phyloP scores from a whole-genome alignment of 2,888 invertebrate species.

The Tetragnatha montana region DNA sequence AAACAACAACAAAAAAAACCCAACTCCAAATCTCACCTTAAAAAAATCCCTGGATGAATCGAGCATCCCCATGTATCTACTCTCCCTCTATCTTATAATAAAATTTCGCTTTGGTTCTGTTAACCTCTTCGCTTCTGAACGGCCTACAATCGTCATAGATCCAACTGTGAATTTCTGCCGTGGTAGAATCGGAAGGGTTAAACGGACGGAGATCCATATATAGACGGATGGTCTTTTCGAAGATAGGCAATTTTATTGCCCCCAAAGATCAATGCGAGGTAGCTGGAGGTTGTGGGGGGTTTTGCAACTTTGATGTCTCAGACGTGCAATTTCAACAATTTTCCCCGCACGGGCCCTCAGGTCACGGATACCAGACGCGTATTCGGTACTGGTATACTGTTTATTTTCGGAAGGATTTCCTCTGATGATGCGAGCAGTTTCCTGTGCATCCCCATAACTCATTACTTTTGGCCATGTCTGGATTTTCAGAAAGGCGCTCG shows the following conservation, averaged over 20 bases:
- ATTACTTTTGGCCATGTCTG: neutral
- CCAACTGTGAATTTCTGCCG: no score
- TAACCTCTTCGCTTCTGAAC: neutral
- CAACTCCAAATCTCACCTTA: neutral
- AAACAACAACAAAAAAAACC: neutral
- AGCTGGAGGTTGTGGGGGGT: constrained; percentile 19
- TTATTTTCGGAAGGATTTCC: constrained; percentile 27
- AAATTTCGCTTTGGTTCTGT: neutral
- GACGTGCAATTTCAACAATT: constrained; percentile 37
- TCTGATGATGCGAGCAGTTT: neutral
- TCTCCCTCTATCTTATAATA: neutral
- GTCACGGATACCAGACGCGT: constrained; percentile 9
- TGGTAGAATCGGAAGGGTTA: no score
- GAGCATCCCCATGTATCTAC: neutral
- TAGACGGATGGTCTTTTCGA: neutral
- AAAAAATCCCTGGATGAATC: neutral
- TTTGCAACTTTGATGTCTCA: constrained; percentile 42
- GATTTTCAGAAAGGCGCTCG: no score
- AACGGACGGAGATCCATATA: no score
- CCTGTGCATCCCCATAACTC: neutral
- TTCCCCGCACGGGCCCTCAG: neutral
- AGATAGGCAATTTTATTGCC: constrained; percentile 31
- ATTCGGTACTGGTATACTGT: constrained; percentile 18
- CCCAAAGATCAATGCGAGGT: constrained; percentile 30
- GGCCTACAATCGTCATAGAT: neutral